Evolutionary conservation across 2,797 vertebrate genomes (phyloP).

Genomic region (Pogonophryne albipinna): DNA sequence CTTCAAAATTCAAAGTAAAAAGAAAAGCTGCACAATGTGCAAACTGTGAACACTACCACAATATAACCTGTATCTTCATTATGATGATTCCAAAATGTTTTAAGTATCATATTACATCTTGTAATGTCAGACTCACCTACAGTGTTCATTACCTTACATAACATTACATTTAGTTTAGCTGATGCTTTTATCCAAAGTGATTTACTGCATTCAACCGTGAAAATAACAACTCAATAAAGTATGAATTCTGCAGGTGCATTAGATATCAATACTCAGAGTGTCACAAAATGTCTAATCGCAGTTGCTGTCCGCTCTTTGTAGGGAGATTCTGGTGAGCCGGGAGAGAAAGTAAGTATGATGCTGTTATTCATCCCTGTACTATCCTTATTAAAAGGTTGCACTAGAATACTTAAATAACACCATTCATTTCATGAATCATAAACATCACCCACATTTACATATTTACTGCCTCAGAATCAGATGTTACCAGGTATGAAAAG

Average conservation of each 20-base stretch:
- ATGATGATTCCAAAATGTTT: neutral
- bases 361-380: neutral
- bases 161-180: too few relatives aligned
- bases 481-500: conserved; percentile 29
- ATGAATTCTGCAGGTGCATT: too few relatives aligned
- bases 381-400: neutral
- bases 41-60: neutral
- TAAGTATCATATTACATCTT: neutral
- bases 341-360: conserved; percentile 83
- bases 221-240: too few relatives aligned
- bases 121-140: neutral
- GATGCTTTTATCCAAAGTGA: too few relatives aligned
- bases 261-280: neutral
- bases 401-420: neutral
- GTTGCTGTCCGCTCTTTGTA: conserved; percentile 64
- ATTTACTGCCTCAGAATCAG: conserved; percentile 12
- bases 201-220: too few relatives aligned
- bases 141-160: neutral
- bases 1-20: neutral
- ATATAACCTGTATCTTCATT: neutral
- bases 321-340: conserved; percentile 88
- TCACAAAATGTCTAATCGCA: neutral
- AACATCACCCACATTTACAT: neutral
- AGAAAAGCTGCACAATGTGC: neutral
- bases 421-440: conserved; percentile 10